These are phyloP conservation scores for Gallinago nigripennis DNA, from an alignment of 2,797 vertebrate species.

Conservation along the genomic window DNA sequence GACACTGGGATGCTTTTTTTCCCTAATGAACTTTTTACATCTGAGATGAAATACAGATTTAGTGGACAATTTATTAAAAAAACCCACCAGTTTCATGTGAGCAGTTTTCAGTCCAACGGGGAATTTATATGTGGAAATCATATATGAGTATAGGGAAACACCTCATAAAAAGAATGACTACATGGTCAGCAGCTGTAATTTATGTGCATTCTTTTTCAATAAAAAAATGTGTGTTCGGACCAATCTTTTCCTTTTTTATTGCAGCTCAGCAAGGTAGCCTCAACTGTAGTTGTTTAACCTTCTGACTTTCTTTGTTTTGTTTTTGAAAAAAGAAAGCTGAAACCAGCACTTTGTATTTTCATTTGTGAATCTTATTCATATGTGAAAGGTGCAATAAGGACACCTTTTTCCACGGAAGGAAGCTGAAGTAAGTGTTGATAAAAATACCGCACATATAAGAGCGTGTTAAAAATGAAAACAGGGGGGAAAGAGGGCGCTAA, in stretches of 20 bases:
- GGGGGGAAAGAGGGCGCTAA: background rate
- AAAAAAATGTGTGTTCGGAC: background rate
- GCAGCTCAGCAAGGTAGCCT: slow-evolving; percentile 4
- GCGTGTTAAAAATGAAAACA: background rate
- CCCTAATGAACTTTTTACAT: slow-evolving; percentile 11
- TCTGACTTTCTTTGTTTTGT: background rate
- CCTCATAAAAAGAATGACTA: slow-evolving; percentile 53
- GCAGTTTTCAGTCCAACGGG: slow-evolving; percentile 7
- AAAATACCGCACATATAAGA: background rate
- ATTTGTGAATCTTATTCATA: background rate
- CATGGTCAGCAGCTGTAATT: slow-evolving; percentile 45
- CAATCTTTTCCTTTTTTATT: background rate
- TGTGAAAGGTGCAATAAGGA: background rate
- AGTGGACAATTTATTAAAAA: slow-evolving; percentile 26
- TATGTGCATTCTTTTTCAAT: slow-evolving; percentile 35
- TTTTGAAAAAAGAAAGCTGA: background rate
- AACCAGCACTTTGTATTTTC: background rate
- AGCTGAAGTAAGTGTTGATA: background rate
- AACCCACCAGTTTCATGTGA: slow-evolving; percentile 8
- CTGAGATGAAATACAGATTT: background rate
- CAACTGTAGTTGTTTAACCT: slow-evolving; percentile 1
- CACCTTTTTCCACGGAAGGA: background rate
- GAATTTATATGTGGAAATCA: slow-evolving; percentile 57
- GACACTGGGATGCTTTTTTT: slow-evolving; percentile 16
- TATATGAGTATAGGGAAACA: slow-evolving; percentile 33